Conservation (phyloP, 2,888 invertebrate species). For the Adela reaumurella region DNA sequence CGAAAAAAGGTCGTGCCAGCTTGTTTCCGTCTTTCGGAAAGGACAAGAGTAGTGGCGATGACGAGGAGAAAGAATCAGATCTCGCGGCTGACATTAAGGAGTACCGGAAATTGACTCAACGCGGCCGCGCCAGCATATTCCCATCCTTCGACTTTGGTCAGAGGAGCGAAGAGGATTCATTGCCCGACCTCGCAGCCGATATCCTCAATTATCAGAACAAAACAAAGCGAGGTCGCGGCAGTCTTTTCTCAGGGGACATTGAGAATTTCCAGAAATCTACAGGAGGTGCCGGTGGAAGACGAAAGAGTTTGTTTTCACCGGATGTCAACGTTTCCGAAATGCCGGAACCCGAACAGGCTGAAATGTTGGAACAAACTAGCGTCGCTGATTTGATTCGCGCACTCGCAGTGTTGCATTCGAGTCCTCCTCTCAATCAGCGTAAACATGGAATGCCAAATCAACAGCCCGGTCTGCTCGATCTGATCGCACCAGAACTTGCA, state of each 20-base stretch:
- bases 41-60: slow-evolving; percentile 31
- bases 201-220: slow-evolving; percentile 36
- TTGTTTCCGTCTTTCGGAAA: slow-evolving; percentile 43
- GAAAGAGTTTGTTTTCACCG: slow-evolving; percentile 38
- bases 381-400: slow-evolving; percentile 79
- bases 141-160: neutral
- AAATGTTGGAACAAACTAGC: slow-evolving; percentile 75
- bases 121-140: slow-evolving; percentile 28
- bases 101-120: slow-evolving; percentile 31
- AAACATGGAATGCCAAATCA: slow-evolving; percentile 15
- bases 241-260: slow-evolving; percentile 43
- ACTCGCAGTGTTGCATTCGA: slow-evolving; percentile 61
- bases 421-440: slow-evolving; percentile 24
- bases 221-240: slow-evolving; percentile 39
- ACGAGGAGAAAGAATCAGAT: slow-evolving; percentile 12
- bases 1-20: slow-evolving; percentile 32
- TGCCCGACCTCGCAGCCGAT: slow-evolving; percentile 19
- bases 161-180: neutral
- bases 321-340: slow-evolving; percentile 35
- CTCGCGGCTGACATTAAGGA: slow-evolving; percentile 36
- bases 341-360: slow-evolving; percentile 47
- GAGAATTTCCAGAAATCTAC: slow-evolving; percentile 25
- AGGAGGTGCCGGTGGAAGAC: slow-evolving; percentile 6
- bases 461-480: slow-evolving; percentile 47
- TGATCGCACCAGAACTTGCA: slow-evolving; percentile 43